Percentiles rank a stretch among this genome's conserved stretches.
Evolutionary conservation across 2,888 invertebrate species (phyloP).

Genomic region (Diplolepis rosae): DNA sequence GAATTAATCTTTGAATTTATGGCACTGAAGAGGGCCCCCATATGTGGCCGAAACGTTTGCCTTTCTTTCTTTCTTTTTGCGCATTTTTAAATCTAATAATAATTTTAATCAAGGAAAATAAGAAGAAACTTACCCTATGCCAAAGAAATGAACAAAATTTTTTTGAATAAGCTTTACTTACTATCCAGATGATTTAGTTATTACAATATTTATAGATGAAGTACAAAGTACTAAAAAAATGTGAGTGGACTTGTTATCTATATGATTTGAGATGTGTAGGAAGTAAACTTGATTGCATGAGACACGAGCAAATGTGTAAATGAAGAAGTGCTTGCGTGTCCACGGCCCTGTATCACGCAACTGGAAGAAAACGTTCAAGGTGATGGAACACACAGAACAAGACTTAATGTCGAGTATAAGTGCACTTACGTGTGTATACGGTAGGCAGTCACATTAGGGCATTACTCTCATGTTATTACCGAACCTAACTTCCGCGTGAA

Average conservation of each 20-base stretch:
- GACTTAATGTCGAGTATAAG: slow-evolving; percentile 18
- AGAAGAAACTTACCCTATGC: too few relatives aligned
- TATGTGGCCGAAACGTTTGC: too few relatives aligned
- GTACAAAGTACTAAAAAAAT: too few relatives aligned
- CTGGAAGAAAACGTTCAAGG: slow-evolving; percentile 5
- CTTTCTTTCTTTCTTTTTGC: too few relatives aligned
- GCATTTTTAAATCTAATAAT: too few relatives aligned
- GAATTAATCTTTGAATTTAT: too few relatives aligned
- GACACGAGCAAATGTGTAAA: slow-evolving; percentile 15
- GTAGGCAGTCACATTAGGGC: background rate
- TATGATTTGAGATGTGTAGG: background rate
- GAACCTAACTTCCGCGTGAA: background rate
- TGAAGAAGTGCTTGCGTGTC: slow-evolving; percentile 3
- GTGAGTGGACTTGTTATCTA: background rate
- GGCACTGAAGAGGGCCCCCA: too few relatives aligned
- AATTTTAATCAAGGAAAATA: too few relatives aligned
- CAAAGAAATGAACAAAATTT: too few relatives aligned
- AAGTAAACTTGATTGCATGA: background rate
- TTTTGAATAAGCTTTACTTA: too few relatives aligned
- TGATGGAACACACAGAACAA: background rate
- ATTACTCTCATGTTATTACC: background rate
- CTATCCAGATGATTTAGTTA: too few relatives aligned
- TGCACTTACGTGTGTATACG: background rate
- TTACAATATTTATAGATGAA: too few relatives aligned
- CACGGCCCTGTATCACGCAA: background rate